These are phyloP conservation scores for Pterostichus madidus DNA, from an alignment of 2,888 invertebrate species.

Conservation along the genomic window DNA sequence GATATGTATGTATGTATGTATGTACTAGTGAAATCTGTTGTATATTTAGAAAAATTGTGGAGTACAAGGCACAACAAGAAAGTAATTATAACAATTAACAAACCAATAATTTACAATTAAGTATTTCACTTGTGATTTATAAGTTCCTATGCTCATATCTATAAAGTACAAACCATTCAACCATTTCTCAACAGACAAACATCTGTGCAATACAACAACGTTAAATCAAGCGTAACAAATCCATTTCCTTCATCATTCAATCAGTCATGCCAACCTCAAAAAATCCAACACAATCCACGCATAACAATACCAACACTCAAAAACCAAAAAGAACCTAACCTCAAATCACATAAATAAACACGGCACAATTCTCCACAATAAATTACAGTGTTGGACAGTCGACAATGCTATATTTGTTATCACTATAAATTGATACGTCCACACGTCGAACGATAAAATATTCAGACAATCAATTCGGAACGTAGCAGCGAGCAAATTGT, in stretches of 20 bases:
- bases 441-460: slow-evolving; percentile 65
- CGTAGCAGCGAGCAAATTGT: slow-evolving; percentile 61
- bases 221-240: slow-evolving; percentile 44
- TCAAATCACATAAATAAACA: slow-evolving; percentile 38
- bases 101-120: slow-evolving; percentile 19
- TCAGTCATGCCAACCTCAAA: slow-evolving; percentile 34
- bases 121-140: slow-evolving; percentile 15
- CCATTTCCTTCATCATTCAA: slow-evolving; percentile 48
- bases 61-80: no score
- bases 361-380: slow-evolving; percentile 15
- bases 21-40: no score
- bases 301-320: slow-evolving; percentile 35
- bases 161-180: slow-evolving; percentile 16
- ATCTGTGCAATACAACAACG: slow-evolving; percentile 35
- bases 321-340: slow-evolving; percentile 32
- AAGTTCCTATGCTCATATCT: slow-evolving; percentile 28
- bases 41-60: no score
- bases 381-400: slow-evolving; percentile 42
- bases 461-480: slow-evolving; percentile 64
- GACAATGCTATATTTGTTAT: slow-evolving; percentile 64
- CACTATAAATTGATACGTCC: slow-evolving; percentile 66
- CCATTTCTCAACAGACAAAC: slow-evolving; percentile 44
- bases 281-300: slow-evolving; percentile 35
- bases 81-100: slow-evolving; percentile 11
- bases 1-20: no score